Evolutionary conservation across 2,113 vertebrate genomes (phyloP), one percentile per base, ranked within the genome.

Genomic region (Thamnophis sirtalis): DNA sequence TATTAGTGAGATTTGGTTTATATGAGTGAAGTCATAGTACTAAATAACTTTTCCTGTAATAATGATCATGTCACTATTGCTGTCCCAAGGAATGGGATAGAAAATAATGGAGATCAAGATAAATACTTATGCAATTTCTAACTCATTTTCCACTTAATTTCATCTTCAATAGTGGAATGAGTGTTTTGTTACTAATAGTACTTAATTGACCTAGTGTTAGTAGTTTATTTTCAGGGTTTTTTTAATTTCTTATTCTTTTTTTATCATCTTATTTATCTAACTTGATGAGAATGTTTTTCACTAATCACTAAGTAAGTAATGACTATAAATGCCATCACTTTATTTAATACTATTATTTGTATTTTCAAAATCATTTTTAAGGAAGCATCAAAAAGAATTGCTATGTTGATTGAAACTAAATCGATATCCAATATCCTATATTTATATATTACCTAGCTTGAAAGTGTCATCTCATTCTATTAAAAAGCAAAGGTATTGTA

Each of bases 1-100:
- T 95, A 96, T 96, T 95, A 93, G 95, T 73, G 90, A 94, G 92
- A 88, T 33, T 94, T 93, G 91, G 95, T 92, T 95, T 95, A 4
- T 63, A 63, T 11, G 10, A 63, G 60, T 63, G 10, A 63, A 63
- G 26, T 63, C 58, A 63, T 63, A 26, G 26, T 63, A 28, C 24
- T 63, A 63, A 63, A 63, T 11, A 63, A 28, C 58, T 63, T 10
- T 63, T 63, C 58, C 26, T 63, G 21, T 63, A 63, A 63, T 63
- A 63, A 21, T 63, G 63, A 33, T 73, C n/a, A 73, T 33, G n/a
- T 73, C n/a, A 33, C n/a, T 73, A 33, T 33, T 73, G 63, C 63
- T 38, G 5, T n/a, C n/a, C n/a, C 15, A 8, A 17, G n/a, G 68
- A 73, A 38, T 73, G n/a, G 5, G 13, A 1, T 73, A 73, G n/a